Percentiles rank a stretch among this genome's conserved stretches.
phyloP scores from a whole-genome alignment of 2,113 vertebrate genomes.

The Lasiurus borealis region DNA sequence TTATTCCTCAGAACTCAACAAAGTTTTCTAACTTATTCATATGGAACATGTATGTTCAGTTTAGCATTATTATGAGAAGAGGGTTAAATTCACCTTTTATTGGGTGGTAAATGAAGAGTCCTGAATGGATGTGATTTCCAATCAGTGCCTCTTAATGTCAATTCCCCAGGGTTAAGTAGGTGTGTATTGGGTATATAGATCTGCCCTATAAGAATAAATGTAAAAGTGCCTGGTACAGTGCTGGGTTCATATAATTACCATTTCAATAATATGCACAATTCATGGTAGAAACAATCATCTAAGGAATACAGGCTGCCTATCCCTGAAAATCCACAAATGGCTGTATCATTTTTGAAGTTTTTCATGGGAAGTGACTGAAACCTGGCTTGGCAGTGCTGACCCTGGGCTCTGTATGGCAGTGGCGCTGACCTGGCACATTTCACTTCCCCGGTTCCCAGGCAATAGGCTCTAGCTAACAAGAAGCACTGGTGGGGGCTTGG shows the following conservation, averaged over 20 bases:
- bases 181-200: neutral
- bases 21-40: constrained; percentile 57
- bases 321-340: neutral
- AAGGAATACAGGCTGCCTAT: neutral
- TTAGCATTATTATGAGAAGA: constrained; percentile 23
- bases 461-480: neutral
- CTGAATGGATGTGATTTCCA: constrained; percentile 25
- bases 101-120: neutral
- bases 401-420: neutral
- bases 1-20: constrained; percentile 10
- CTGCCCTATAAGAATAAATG: neutral
- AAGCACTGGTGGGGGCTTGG: neutral
- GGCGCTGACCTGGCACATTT: neutral
- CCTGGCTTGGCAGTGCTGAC: neutral
- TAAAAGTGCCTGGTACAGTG: neutral
- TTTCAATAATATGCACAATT: neutral
- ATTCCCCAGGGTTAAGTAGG: neutral
- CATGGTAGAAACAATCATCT: neutral
- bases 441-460: neutral
- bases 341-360: neutral
- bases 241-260: neutral
- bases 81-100: neutral
- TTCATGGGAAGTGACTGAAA: neutral
- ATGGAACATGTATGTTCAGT: neutral
- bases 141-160: neutral